phyloP scores from a whole-genome alignment of 2,888 invertebrate genomes.

The Drosophila borborema region DNA sequence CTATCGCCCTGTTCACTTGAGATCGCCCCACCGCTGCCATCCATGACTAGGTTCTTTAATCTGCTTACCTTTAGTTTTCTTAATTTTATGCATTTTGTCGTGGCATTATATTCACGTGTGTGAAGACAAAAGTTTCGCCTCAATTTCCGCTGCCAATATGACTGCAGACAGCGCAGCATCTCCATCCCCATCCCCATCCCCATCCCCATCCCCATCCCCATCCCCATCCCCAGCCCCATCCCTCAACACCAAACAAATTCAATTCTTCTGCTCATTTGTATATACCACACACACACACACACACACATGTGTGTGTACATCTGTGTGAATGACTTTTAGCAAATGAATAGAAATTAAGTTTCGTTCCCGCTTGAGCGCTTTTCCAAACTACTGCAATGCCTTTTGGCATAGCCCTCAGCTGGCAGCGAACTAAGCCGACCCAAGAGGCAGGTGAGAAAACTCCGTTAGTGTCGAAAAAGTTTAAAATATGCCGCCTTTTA shows the following conservation, averaged over 20 bases:
- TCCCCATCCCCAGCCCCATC: background rate
- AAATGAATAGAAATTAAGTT: constrained; percentile 81
- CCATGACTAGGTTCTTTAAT: constrained; percentile 63
- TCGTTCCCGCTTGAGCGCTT: constrained; percentile 75
- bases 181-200: background rate
- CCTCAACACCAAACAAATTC: background rate
- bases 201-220: background rate
- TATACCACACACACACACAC: constrained; percentile 9
- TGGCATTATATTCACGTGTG: constrained; percentile 73
- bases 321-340: constrained; percentile 74
- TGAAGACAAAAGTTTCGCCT: constrained; percentile 76
- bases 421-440: background rate
- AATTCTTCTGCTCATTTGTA: constrained; percentile 28
- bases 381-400: constrained; percentile 72
- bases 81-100: constrained; percentile 77
- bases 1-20: background rate
- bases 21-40: background rate
- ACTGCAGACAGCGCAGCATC: constrained; percentile 46
- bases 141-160: constrained; percentile 79
- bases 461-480: constrained; percentile 78
- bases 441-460: constrained; percentile 72
- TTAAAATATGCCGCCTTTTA: constrained; percentile 80
- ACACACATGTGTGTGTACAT: background rate
- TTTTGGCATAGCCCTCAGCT: constrained; percentile 19
- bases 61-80: constrained; percentile 81